Evolutionary conservation across 2,888 invertebrate species (phyloP), one percentile per base, ranked within the genome.

Genomic region (Eupithecia exiguata): DNA sequence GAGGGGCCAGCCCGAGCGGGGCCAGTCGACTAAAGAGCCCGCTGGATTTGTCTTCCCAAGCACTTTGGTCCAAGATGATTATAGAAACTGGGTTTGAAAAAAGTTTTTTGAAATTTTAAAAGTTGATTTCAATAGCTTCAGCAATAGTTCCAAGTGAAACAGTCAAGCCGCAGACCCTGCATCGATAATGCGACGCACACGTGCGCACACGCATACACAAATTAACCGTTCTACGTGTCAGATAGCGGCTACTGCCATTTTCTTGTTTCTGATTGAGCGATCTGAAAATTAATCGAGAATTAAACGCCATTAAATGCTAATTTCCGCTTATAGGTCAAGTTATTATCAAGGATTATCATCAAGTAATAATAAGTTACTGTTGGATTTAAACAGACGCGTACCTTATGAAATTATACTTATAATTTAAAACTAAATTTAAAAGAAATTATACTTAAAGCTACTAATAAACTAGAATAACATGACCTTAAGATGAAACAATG

Each of bases 161-260:
- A 67, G 61, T 61, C 30, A 12, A 7, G 14, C 25, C 21, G 36
- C 9, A 14, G 12, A 14, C 43, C 21, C 35, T 76, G 75, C 87
- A 85, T 87, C 82, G 83, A 81, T 86, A 84, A 85, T 85, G 82
- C 81, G 78, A 79, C 78, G 76, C 81, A 77, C 73, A 80, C 79
- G 76, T 70, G 86, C 84, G 83, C 84, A 84, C 69, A 66, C 71
- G 80, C 82, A 84, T n/a, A 49, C 86, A 84, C 82, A 80, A 84
- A 85, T 84, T 74, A 81, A 83, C 81, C 81, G 83, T 85, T 87
- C 83, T 80, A 81, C 80, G 79, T 78, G 82, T 84, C 82, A 82
- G 84, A 85, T 84, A 84, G n/a, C 69, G 78, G 81, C 68, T 70
- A 73, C 74, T 68, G 78, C 81, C 79, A 76, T 76, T 75, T 77